These are phyloP conservation scores for Bos indicus DNA, from an alignment of 2,113 vertebrate genomes.

Conservation along the genomic window DNA sequence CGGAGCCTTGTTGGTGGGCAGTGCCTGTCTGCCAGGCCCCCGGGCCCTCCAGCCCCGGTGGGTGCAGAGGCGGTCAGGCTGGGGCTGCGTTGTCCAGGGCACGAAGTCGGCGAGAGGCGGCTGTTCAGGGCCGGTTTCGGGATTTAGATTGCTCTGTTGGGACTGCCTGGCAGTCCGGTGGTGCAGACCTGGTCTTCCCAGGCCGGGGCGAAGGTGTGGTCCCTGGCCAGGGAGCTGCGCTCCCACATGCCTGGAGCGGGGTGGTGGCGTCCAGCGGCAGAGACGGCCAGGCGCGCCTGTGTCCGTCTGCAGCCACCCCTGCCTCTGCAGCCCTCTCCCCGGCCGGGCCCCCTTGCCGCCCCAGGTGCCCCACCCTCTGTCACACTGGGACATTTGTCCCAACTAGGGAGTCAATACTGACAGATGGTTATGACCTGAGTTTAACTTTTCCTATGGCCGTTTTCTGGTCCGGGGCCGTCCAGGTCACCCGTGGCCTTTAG, in stretches of 20 bases:
- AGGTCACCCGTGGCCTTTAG: not conserved
- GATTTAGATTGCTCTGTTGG: not conserved
- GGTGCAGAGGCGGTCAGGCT: fast-evolving
- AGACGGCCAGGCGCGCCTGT: fast-evolving
- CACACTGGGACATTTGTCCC: not conserved
- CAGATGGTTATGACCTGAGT: fast-evolving
- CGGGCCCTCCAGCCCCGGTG: fast-evolving
- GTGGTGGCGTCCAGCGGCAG: fast-evolving
- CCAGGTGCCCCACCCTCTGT: fast-evolving
- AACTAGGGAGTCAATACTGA: not conserved
- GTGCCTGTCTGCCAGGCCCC: not conserved
- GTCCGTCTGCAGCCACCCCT: not conserved
- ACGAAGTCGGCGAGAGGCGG: fast-evolving
- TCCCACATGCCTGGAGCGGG: fast-evolving
- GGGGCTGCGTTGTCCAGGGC: not conserved
- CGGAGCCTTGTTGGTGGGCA: not conserved
- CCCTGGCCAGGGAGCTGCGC: not conserved
- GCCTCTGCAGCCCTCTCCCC: too few relatives aligned
- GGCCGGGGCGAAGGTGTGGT: not conserved
- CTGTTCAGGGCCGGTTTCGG: not conserved
- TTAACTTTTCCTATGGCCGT: too few relatives aligned
- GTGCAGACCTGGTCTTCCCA: not conserved
- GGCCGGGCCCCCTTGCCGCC: not conserved
- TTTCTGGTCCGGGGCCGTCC: not conserved
- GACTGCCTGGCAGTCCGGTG: fast-evolving